Evolutionary conservation across 2,113 vertebrate species (phyloP).

Genomic region (Cercocebus atys): DNA sequence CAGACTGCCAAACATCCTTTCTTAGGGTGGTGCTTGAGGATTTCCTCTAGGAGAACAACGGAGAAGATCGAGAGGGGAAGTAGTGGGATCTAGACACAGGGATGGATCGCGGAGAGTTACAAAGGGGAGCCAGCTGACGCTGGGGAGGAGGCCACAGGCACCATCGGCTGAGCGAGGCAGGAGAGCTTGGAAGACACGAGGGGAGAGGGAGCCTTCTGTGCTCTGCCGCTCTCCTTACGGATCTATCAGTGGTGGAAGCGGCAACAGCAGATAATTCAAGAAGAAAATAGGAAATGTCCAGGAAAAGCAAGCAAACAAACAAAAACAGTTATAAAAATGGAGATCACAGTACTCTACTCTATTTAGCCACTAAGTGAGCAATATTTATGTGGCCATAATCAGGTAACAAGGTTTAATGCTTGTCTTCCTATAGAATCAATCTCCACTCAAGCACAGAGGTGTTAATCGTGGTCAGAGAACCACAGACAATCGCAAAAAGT

Average conservation of each 20-base stretch:
- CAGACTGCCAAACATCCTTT: not conserved
- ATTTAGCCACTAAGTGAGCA: not conserved
- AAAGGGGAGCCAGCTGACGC: not conserved
- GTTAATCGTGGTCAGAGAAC: not conserved
- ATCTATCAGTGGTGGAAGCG: not conserved
- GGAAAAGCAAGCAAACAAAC: not conserved
- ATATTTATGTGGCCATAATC: not conserved
- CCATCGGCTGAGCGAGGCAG: accelerated
- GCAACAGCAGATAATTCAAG: not conserved
- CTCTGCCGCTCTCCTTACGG: accelerated
- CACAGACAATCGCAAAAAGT: not conserved
- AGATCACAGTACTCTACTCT: not conserved
- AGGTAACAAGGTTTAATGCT: not conserved
- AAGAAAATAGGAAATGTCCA: not conserved
- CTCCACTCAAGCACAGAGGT: not conserved
- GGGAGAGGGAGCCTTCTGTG: not conserved
- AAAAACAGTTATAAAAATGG: not conserved
- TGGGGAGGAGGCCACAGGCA: not conserved
- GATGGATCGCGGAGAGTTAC: not conserved
- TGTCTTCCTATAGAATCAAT: not conserved
- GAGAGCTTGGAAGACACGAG: accelerated
- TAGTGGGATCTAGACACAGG: not conserved
- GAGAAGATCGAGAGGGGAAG: not conserved
- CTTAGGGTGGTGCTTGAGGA: not conserved
- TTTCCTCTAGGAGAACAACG: not conserved